Percentiles rank a stretch among this genome's conserved stretches.
phyloP scores from a whole-genome alignment of 2,888 invertebrate species.

The Colletes collaris region DNA sequence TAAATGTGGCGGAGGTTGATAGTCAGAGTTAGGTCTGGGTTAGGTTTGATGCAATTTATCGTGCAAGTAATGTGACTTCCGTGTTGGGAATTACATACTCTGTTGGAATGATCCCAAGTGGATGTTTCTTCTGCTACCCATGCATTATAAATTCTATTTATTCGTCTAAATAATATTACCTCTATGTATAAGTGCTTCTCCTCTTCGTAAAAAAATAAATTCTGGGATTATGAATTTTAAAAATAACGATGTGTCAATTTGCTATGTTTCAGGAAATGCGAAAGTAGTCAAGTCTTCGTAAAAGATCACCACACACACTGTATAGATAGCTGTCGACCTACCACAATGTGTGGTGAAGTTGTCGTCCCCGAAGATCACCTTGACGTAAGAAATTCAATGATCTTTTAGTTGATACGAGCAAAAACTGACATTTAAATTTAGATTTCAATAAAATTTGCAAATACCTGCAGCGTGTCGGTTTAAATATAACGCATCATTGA shows the following conservation, averaged over 20 bases:
- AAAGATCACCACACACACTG: slow-evolving; percentile 93
- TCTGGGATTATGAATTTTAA: no score
- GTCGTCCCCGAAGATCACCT: slow-evolving; percentile 96
- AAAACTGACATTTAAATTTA: not conserved
- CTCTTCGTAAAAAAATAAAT: no score
- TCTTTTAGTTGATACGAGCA: not conserved
- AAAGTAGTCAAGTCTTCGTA: slow-evolving; percentile 94
- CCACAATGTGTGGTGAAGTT: slow-evolving; percentile 98
- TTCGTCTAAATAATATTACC: no score
- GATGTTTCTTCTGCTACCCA: no score
- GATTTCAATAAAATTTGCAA: not conserved
- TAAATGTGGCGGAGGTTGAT: no score
- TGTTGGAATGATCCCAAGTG: no score
- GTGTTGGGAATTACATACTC: no score
- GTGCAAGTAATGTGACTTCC: no score
- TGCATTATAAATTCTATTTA: no score
- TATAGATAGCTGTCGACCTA: slow-evolving; percentile 91
- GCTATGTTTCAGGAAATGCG: slow-evolving; percentile 89
- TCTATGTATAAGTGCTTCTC: no score
- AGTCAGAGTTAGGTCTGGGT: no score
- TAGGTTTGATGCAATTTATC: no score
- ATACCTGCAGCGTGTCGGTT: not conserved
- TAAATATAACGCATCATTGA: not conserved
- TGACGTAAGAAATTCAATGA: slow-evolving; percentile 87
- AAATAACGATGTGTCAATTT: not conserved